Evolutionary conservation across 2,888 invertebrate species (phyloP), one percentile per base, ranked within the genome.

Genomic region (Chrysopilus asiliformis): DNA sequence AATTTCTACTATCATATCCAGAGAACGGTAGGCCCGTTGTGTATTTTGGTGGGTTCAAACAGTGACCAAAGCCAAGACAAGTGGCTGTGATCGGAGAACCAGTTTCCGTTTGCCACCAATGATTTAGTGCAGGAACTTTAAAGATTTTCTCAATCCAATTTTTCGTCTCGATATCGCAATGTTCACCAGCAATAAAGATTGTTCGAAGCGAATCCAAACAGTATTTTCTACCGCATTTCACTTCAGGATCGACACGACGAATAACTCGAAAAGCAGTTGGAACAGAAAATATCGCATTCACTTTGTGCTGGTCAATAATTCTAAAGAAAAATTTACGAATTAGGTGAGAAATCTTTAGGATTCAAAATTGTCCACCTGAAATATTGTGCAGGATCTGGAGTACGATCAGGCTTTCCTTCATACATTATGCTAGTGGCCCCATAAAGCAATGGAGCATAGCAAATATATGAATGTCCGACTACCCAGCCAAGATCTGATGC

Each of bases 101-200:
- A 0, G 87, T 84, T 64, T 94, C 94, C 2, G 94, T 93, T 66
- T 94, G 94, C 93, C 94, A 94, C 91, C 91, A 94, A 59, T 94
- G 85, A 58, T 94, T 93, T 35, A 90, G 58, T 3, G 89, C 71
- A 0, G 85, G 83, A 7, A 78, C 79, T 38, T 76, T 68, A 51
- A 86, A 80, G 6, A 66, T 67, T 39, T 69, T 69, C 51, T 76
- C 74, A 4, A 79, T 74, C 85, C 85, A 86, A 6, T 64, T 52
- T 66, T 86, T 80, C 0, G 93, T 89, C 53, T 90, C 90, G 47
- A 81, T 76, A 56, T 94, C 94, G 55, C 91, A 87, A 53, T 91
- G 89, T 56, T 94, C 94, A 0, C 94, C 94, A 30, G 89, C 89
- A 4, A 87, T 77, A 57, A 85, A 87, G 36, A 90, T 71, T 2